phyloP scores from a whole-genome alignment of 2,888 invertebrate species.

The Caenorhabditis sinica region DNA sequence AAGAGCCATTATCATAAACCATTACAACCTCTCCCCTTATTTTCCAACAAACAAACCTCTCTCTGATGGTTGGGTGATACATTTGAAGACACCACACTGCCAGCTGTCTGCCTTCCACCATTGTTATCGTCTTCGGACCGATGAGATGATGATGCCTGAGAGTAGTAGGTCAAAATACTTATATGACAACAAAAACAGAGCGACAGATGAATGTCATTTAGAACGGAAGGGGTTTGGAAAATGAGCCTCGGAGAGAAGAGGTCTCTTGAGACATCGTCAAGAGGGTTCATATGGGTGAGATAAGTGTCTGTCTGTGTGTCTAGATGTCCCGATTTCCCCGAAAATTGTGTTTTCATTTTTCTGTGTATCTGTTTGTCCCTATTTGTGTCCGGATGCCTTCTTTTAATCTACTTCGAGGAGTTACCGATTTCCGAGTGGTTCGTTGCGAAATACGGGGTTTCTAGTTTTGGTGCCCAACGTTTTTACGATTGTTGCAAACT shows the following conservation, averaged over 20 bases:
- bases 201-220: slow-evolving; percentile 10
- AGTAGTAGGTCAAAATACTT: slow-evolving; percentile 8
- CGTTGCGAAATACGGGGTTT: neutral
- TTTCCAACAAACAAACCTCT: slow-evolving; percentile 33
- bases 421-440: neutral
- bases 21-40: too few species aligned
- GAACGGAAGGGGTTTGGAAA: neutral
- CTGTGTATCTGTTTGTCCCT: neutral
- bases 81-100: slow-evolving; percentile 45
- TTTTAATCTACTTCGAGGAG: too few species aligned
- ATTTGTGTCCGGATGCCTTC: too few species aligned
- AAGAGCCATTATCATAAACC: slow-evolving; percentile 2
- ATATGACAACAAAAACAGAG: neutral
- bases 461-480: too few species aligned
- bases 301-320: neutral
- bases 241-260: neutral
- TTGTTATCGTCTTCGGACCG: slow-evolving; percentile 53
- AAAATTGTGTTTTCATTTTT: neutral
- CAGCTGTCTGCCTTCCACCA: slow-evolving; percentile 53
- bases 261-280: slow-evolving; percentile 4
- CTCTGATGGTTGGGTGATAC: slow-evolving; percentile 59
- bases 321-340: neutral
- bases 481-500: too few species aligned
- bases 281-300: neutral
- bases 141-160: slow-evolving; percentile 61